phyloP scores from a whole-genome alignment of 2,797 vertebrate species.

The Mus spretus region DNA sequence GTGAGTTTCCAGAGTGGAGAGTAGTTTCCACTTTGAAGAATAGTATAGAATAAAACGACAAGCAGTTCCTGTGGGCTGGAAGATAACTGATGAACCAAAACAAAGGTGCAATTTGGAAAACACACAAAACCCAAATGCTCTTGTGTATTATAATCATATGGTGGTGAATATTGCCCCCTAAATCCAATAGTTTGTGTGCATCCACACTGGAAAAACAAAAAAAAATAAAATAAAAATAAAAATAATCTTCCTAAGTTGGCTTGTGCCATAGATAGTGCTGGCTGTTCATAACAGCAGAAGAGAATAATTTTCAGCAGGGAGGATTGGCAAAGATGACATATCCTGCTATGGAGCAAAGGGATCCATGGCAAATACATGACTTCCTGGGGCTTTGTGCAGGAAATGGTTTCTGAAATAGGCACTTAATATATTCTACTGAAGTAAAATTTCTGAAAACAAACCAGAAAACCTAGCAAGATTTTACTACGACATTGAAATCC shows the following conservation, averaged over 20 bases:
- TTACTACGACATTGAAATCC: neutral
- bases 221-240: neutral
- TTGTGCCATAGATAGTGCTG: constrained; percentile 67
- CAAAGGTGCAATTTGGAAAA: neutral
- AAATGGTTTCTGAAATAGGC: constrained; percentile 79
- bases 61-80: constrained; percentile 20
- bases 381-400: constrained; percentile 83
- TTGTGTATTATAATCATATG: neutral
- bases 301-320: constrained; percentile 84
- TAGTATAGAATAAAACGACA: constrained; percentile 48
- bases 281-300: constrained; percentile 68
- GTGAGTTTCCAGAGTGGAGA: constrained; percentile 37
- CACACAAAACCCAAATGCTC: neutral
- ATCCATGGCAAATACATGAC: constrained; percentile 80
- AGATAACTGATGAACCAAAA: constrained; percentile 46
- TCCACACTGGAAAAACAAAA: constrained; percentile 68
- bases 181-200: neutral
- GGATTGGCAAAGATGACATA: constrained; percentile 76
- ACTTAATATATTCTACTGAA: constrained; percentile 69
- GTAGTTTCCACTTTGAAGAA: constrained; percentile 45
- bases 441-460: constrained; percentile 67
- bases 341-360: constrained; percentile 81
- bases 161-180: neutral
- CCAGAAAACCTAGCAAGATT: constrained; percentile 34
- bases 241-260: constrained; percentile 36